These are phyloP conservation scores for Neodontobutis hainanensis DNA, from an alignment of 2,113 vertebrate genomes.

Conservation along the genomic window DNA sequence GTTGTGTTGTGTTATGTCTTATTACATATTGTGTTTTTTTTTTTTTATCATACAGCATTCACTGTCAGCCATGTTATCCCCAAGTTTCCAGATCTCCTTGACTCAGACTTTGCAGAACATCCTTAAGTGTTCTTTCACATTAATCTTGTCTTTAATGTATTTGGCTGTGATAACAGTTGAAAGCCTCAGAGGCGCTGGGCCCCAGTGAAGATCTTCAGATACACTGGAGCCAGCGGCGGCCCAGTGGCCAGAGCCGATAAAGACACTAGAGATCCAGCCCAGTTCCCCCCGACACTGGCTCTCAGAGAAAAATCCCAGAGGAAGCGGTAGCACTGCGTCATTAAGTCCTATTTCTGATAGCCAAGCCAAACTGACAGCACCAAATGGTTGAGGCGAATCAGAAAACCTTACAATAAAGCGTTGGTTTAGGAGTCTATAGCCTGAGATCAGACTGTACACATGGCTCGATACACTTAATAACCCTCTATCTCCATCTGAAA, in stretches of 20 bases:
- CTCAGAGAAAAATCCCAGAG: slow-evolving; percentile 3
- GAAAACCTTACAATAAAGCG: background rate
- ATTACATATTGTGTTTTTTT: background rate
- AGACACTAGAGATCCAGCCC: slow-evolving; percentile 31
- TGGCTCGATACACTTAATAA: slow-evolving; percentile 1
- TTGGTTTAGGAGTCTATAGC: background rate
- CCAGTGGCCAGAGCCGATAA: slow-evolving; percentile 43
- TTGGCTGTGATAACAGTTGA: slow-evolving; percentile 59
- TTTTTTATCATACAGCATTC: slow-evolving; percentile 7
- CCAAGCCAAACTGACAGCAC: slow-evolving; percentile 13
- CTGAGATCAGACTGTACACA: background rate
- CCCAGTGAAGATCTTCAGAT: slow-evolving; percentile 55
- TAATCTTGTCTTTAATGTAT: slow-evolving; percentile 64
- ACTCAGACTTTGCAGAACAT: slow-evolving; percentile 33
- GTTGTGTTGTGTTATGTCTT: no score
- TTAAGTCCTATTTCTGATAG: slow-evolving; percentile 34
- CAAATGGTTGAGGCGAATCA: background rate
- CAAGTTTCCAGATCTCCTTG: slow-evolving; percentile 34
- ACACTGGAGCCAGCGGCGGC: slow-evolving; percentile 36
- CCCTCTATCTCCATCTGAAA: no score
- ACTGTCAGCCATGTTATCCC: slow-evolving; percentile 15
- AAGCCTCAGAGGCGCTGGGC: slow-evolving; percentile 46
- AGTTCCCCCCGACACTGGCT: slow-evolving; percentile 41
- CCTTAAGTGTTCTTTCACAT: slow-evolving; percentile 44
- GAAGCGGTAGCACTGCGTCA: slow-evolving; percentile 26